Conservation (phyloP, 2,888 invertebrate species). For the Automeris io region DNA sequence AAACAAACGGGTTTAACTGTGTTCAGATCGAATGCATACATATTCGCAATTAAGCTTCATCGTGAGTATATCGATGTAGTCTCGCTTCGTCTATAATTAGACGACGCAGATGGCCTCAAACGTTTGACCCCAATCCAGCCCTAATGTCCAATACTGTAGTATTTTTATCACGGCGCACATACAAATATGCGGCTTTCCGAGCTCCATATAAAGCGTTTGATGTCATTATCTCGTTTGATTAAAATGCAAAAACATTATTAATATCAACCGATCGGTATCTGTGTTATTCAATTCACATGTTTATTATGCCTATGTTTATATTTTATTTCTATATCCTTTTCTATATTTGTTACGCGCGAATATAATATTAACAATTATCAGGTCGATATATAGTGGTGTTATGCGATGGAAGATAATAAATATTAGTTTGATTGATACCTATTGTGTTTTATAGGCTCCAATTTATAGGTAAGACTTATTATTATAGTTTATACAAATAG, state of each 20-base stretch:
- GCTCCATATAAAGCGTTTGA: constrained; percentile 24
- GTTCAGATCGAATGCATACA: constrained; percentile 26
- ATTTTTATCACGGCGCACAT: constrained; percentile 57
- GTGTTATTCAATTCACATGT: constrained; percentile 3
- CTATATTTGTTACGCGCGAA: not conserved
- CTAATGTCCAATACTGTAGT: constrained; percentile 58
- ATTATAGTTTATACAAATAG: too few relatives aligned
- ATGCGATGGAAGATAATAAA: too few relatives aligned
- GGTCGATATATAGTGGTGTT: not conserved
- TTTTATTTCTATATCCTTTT: not conserved
- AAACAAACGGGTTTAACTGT: not conserved
- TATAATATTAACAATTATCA: not conserved
- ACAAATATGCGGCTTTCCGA: constrained; percentile 34
- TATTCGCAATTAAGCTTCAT: constrained; percentile 51
- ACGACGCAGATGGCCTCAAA: constrained; percentile 69
- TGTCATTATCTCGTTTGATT: constrained; percentile 16
- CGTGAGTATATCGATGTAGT: constrained; percentile 53
- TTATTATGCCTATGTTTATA: constrained; percentile 12
- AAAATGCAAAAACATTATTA: constrained; percentile 16
- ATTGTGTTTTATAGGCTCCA: too few relatives aligned
- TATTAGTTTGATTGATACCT: too few relatives aligned
- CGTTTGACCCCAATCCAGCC: constrained; percentile 72
- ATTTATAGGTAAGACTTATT: too few relatives aligned
- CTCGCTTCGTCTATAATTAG: constrained; percentile 68
- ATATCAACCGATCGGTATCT: constrained; percentile 6